Base-by-base conservation (phyloP, 2,888 invertebrate genomes). In the Platerodrilus igneus region DNA sequence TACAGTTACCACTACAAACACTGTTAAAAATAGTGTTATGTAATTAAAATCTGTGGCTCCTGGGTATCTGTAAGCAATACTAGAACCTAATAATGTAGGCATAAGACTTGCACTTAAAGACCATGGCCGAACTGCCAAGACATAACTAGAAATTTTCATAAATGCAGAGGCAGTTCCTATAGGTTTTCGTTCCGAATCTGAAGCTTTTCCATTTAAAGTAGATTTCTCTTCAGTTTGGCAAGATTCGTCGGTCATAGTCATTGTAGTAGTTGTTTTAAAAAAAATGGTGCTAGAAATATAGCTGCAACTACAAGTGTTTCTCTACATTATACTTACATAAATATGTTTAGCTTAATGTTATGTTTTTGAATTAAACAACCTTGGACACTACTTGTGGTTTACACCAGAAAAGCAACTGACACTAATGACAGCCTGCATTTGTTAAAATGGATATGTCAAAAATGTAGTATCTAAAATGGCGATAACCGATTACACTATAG, bases 121-220 rank as follows among this genome's bases (percentile, higher is more conserved):
- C 94, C 95, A 95, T 15, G 95, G 95, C 47, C 95, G 75, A 47
- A 94, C 68, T 1, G 95, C 93, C 52, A 89, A 70, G 49, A 93
- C 79, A 65, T 92, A 92, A 8, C 90, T 89, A 40, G 89, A 86
- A 25, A 91, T 70, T 71, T 91, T 91, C 86, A 90, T 89, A 52
- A 88, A 67, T 3, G 84, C 80, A 16, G 64, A 64, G 13, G 26
- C 36, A 23, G 14, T 27, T 25, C 21, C 37, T 11, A 20, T 26
- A 28, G 30, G 26, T 10, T 9, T 15, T 9, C 30, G 29, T 16
- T 30, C 33, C 4, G 28, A 6, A 4, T 22, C 10, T 28, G 34
- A 27, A 14, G 42, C 23, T 15, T 40, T 46, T 13, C 48, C 48
- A 37, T 48, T 48, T 7, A 40, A 41, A 28, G 47, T 37, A 18